Conservation (phyloP, 2,888 invertebrate genomes). For the Augochlorella aurata region DNA sequence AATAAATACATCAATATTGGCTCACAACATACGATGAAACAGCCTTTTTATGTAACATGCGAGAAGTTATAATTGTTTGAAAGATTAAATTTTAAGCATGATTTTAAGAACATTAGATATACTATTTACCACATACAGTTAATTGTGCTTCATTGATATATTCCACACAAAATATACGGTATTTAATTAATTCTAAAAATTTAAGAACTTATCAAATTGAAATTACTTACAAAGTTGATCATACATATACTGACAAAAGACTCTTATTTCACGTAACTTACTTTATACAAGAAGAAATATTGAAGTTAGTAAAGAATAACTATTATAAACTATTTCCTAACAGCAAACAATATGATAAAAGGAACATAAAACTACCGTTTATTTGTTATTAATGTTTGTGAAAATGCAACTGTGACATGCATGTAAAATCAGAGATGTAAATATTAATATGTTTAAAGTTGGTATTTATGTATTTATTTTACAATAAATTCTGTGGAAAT, state of each 20-base stretch:
- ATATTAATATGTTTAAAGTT: background rate
- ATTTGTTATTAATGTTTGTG: background rate
- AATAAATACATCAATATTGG: background rate
- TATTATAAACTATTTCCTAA: background rate
- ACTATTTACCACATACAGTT: conserved; percentile 19
- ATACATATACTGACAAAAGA: background rate
- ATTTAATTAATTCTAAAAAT: conserved; percentile 6
- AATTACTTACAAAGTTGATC: background rate
- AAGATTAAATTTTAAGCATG: too few species aligned
- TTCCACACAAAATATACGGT: background rate
- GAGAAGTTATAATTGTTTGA: too few species aligned
- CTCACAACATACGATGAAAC: background rate
- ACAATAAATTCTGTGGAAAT: background rate
- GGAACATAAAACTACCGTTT: background rate
- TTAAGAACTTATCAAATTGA: conserved; percentile 21
- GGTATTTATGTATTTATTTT: background rate
- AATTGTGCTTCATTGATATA: conserved; percentile 40
- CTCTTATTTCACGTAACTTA: background rate
- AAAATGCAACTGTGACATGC: background rate
- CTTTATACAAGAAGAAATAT: background rate
- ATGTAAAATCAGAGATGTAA: background rate
- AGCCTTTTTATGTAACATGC: background rate
- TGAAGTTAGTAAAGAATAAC: background rate
- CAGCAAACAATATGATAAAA: background rate
- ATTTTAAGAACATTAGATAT: conserved; percentile 6